Percentiles rank a stretch among this genome's conserved stretches.
These are phyloP conservation scores for Drosophila obscura DNA, from an alignment of 1,140 invertebrate species.

Conservation along the genomic window DNA sequence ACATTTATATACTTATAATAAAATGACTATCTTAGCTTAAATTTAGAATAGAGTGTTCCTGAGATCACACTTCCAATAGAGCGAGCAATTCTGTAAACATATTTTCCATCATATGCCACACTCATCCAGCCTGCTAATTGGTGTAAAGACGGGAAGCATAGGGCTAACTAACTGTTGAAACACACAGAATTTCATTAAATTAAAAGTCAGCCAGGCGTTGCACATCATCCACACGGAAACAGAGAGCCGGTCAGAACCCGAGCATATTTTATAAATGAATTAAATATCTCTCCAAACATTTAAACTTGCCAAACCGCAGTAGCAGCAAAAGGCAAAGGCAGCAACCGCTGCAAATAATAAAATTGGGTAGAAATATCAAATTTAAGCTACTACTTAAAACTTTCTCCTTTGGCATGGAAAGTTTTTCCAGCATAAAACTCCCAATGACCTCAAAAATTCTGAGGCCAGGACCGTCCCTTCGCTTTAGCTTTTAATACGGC, in stretches of 20 bases:
- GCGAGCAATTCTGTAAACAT: too few relatives aligned
- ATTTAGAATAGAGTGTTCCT: too few relatives aligned
- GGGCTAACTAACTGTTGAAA: conserved; percentile 36
- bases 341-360: not conserved
- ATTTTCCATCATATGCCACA: too few relatives aligned
- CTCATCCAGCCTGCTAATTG: conserved; percentile 26
- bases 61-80: too few relatives aligned
- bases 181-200: conserved; percentile 49
- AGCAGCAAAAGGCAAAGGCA: conserved; percentile 10
- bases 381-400: conserved; percentile 60
- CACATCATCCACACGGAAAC: conserved; percentile 41
- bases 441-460: conserved; percentile 51
- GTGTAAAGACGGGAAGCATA: conserved; percentile 37
- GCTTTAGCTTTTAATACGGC: conserved; percentile 15
- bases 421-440: conserved; percentile 30
- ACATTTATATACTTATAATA: too few relatives aligned
- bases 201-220: conserved; percentile 36
- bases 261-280: conserved; percentile 56
- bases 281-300: conserved; percentile 50
- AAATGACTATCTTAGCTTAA: too few relatives aligned
- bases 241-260: not conserved
- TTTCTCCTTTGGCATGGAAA: conserved; percentile 48
- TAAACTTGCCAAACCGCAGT: conserved; percentile 29
- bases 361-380: conserved; percentile 47
- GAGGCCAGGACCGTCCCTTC: not conserved